phyloP scores from a whole-genome alignment of 2,888 invertebrate species.

The Chamaedrilus cognettii region DNA sequence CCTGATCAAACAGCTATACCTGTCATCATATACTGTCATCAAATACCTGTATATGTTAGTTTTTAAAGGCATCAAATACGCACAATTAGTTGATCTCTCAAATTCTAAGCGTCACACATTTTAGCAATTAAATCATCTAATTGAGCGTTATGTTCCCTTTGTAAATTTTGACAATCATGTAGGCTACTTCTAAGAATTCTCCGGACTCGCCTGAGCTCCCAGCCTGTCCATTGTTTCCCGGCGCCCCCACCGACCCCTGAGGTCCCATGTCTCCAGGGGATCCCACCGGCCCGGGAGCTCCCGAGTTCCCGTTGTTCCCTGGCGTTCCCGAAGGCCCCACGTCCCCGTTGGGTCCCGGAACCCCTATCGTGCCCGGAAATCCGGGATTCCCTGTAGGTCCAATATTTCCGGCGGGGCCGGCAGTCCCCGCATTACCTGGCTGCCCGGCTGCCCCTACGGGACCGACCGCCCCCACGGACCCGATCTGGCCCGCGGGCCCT shows the following conservation, averaged over 20 bases:
- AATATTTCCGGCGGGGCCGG: constrained; percentile 9
- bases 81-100: too few relatives aligned
- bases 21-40: too few relatives aligned
- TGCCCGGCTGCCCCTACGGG: background rate
- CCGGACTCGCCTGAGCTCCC: constrained; percentile 28
- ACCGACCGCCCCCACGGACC: constrained; percentile 14
- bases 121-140: too few relatives aligned
- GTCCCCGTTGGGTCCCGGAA: constrained; percentile 17
- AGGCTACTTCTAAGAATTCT: too few relatives aligned
- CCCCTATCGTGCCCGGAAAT: constrained; percentile 18
- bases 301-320: constrained; percentile 17
- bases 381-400: constrained; percentile 21
- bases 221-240: constrained; percentile 21
- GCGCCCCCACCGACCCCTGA: constrained; percentile 19
- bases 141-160: too few relatives aligned
- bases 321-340: constrained; percentile 17
- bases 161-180: too few relatives aligned
- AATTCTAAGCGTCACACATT: too few relatives aligned
- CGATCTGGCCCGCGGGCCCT: constrained; percentile 23
- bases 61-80: too few relatives aligned
- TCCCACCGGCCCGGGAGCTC: constrained; percentile 24
- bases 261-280: constrained; percentile 27
- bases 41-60: too few relatives aligned
- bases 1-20: too few relatives aligned
- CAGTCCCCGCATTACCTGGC: constrained; percentile 4